phyloP scores from a whole-genome alignment of 2,888 invertebrate genomes.

The Cryptocephalus primarius region DNA sequence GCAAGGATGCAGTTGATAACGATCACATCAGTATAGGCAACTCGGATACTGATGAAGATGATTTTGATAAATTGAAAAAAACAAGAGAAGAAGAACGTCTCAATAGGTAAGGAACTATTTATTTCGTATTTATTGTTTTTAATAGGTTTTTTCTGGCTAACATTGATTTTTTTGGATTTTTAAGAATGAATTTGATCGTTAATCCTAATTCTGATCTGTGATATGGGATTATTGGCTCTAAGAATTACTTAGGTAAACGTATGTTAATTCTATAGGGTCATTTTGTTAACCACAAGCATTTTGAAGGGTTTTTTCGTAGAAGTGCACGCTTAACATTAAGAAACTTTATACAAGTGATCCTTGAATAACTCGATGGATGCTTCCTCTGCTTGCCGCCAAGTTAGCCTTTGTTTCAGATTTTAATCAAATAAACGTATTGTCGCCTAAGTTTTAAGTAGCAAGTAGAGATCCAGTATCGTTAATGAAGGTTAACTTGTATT shows the following conservation, averaged over 20 bases:
- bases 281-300: background rate
- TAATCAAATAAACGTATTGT: too few relatives aligned
- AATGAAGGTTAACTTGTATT: too few relatives aligned
- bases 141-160: background rate
- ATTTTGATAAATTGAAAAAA: constrained; percentile 58
- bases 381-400: too few relatives aligned
- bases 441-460: too few relatives aligned
- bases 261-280: too few relatives aligned
- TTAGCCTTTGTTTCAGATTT: too few relatives aligned
- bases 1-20: constrained; percentile 11
- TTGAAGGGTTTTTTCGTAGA: too few relatives aligned
- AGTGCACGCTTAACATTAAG: too few relatives aligned
- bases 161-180: background rate
- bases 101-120: constrained; percentile 20
- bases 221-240: background rate
- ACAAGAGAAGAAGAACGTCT: constrained; percentile 58
- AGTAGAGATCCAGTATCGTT: too few relatives aligned
- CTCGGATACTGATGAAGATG: constrained; percentile 33
- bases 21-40: constrained; percentile 36
- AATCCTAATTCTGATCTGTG: background rate
- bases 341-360: too few relatives aligned
- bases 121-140: background rate
- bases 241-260: background rate
- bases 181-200: background rate
- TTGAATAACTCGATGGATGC: too few relatives aligned